A percentile compares a stretch with the other conserved stretches of the same genome.
phyloP scores from a whole-genome alignment of 2,888 invertebrate genomes.

The Chalcis sispes region DNA sequence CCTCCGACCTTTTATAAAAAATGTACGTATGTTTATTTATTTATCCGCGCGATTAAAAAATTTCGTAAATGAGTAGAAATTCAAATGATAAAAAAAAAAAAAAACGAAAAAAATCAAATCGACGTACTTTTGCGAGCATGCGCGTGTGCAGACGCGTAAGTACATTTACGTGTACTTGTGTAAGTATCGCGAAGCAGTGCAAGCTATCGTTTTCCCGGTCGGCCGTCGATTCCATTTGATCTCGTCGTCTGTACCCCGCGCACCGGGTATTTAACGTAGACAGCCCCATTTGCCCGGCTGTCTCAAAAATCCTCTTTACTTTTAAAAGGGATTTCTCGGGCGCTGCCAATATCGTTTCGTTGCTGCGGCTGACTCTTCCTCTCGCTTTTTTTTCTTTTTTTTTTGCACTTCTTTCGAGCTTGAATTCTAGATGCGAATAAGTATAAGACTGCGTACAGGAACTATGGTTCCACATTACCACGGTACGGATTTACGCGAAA shows the following conservation, averaged over 20 bases:
- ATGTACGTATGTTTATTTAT: too few species aligned
- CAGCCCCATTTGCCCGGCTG: slow-evolving; percentile 29
- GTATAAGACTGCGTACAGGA: too few species aligned
- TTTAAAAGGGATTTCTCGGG: slow-evolving; percentile 37
- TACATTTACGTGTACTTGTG: background rate
- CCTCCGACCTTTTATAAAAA: background rate
- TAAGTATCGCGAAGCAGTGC: background rate
- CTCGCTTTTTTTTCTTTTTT: background rate
- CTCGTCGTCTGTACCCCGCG: slow-evolving; percentile 36
- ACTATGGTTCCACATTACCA: too few species aligned
- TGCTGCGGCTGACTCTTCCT: background rate
- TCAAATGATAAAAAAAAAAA: too few species aligned
- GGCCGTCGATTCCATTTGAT: slow-evolving; percentile 50
- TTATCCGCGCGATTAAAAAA: too few species aligned
- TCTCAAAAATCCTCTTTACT: slow-evolving; percentile 52
- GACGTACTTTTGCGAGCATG: too few species aligned
- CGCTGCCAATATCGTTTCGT: slow-evolving; percentile 45
- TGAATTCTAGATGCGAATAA: too few species aligned
- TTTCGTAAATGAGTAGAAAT: too few species aligned
- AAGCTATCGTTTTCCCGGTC: slow-evolving; percentile 30
- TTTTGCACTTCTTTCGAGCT: background rate
- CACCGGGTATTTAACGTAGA: too few species aligned
- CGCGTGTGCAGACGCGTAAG: too few species aligned
- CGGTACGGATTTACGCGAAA: slow-evolving; percentile 33
- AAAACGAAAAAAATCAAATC: too few species aligned